Evolutionary conservation across 2,797 vertebrate genomes (phyloP), one percentile per base, ranked within the genome.

Genomic region (Myotis planiceps): DNA sequence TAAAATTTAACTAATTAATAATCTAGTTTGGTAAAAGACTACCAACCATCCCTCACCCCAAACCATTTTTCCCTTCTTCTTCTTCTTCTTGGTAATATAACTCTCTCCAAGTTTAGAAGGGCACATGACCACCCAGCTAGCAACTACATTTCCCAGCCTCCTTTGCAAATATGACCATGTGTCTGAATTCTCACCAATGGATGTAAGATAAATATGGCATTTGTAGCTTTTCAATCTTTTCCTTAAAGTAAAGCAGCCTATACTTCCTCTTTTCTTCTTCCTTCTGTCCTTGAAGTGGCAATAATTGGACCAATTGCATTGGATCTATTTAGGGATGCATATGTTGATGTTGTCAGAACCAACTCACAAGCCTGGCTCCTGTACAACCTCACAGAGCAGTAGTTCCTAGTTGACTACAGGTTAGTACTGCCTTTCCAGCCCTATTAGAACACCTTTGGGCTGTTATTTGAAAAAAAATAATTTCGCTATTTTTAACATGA

Each of bases 231-330:
- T 58, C 53, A 13, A n/a, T 34, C 15, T 80, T 86, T 75, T 85
- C 47, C 39, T 88, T 85, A 75, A 76, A 82, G 58, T 37, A 81
- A 76, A 29, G 19, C 45, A 51, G 7, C 4, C 55, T 75, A 1
- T 18, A 29, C 14, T 37, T 81, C n/a, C 45, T 85, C 42, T 47
- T 90, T 90, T 69, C 82, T 90, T 94, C 51, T 87, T 55, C n/a
- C 18, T 68, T 49, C n/a, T 42, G 27, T 14, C 32, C 92, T 92
- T 45, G 37, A 76, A 71, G 71, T 58, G 74, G 34, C 66, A 81
- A 49, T 29, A 63, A 37, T 27, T 9, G 5, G 25, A 69, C 42
- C 16, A 49, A 21, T 60, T 34, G 8, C 75, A 27, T 42, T 76
- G 63, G 13, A 27, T 29, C 21, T 76, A 68, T 39, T 19, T 58